Conservation (phyloP, 2,113 vertebrate genomes). For the mouse (Mus musculus) region DNA sequence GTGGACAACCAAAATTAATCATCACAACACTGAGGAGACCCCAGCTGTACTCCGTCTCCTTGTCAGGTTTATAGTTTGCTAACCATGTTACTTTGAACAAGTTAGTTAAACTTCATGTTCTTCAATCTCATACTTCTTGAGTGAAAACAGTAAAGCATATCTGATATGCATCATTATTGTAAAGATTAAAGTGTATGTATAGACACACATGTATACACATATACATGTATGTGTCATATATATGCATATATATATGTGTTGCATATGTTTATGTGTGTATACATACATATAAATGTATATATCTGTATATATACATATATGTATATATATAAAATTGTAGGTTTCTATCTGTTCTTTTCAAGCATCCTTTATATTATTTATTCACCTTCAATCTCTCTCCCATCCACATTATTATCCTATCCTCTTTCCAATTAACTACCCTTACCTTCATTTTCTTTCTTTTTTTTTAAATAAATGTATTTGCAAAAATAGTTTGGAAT, state of each 20-base stretch:
- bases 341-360: neutral
- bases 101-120: neutral
- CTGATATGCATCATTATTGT: neutral
- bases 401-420: neutral
- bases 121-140: neutral
- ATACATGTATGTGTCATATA: no score
- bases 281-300: neutral
- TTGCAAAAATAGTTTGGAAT: neutral
- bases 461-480: neutral
- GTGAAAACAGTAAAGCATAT: neutral
- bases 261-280: neutral
- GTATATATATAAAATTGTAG: neutral
- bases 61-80: neutral
- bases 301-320: no score
- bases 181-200: neutral
- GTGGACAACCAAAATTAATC: neutral
- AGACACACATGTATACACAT: neutral
- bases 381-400: neutral
- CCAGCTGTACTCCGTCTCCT: neutral
- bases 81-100: neutral
- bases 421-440: neutral
- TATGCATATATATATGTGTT: no score
- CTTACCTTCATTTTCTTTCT: neutral
- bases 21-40: neutral
- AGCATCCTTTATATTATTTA: neutral